phyloP scores from a whole-genome alignment of 2,113 vertebrate genomes.

The Hippocampus abdominalis region DNA sequence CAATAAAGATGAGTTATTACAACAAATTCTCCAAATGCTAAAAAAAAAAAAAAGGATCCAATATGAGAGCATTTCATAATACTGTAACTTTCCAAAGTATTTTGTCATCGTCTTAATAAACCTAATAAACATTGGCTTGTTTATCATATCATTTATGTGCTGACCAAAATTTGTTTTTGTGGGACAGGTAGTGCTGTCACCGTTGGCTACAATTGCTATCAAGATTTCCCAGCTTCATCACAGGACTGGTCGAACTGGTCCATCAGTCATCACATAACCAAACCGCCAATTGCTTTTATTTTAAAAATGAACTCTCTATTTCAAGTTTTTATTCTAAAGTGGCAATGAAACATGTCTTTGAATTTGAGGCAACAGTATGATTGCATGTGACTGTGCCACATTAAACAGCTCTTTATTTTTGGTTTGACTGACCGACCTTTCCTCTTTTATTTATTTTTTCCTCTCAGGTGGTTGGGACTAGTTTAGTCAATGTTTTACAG shows the following conservation, averaged over 20 bases:
- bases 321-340: constrained; percentile 20
- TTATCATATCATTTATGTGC: background rate
- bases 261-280: constrained; percentile 86
- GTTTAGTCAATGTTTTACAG: background rate
- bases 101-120: too few relatives aligned
- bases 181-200: constrained; percentile 84
- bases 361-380: constrained; percentile 4
- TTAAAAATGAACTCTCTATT: background rate
- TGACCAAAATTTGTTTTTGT: background rate
- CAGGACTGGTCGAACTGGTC: constrained; percentile 80
- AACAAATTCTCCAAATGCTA: too few relatives aligned
- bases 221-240: constrained; percentile 90
- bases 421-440: constrained; percentile 3
- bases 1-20: too few relatives aligned
- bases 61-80: too few relatives aligned
- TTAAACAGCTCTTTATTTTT: constrained; percentile 50
- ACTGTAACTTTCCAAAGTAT: too few relatives aligned
- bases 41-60: too few relatives aligned
- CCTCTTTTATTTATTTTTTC: background rate
- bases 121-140: constrained; percentile 1
- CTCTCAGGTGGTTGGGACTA: background rate
- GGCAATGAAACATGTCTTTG: background rate
- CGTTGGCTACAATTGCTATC: constrained; percentile 87
- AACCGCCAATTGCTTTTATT: constrained; percentile 8
- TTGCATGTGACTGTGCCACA: constrained; percentile 15